phyloP scores from a whole-genome alignment of 2,888 invertebrate species.

The Aplocera efformata region DNA sequence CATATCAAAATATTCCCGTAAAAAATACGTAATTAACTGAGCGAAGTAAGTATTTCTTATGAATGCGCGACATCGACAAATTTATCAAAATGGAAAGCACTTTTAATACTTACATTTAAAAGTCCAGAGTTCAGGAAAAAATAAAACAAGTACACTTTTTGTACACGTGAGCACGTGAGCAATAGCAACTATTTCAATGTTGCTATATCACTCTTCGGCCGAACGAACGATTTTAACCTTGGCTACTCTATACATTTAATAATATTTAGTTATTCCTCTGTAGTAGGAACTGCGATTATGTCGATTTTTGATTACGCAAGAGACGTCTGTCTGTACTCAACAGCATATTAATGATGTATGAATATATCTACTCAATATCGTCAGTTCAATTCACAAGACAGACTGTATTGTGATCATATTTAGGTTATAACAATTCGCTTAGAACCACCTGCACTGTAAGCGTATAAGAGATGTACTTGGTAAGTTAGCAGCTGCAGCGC shows the following conservation, averaged over 20 bases:
- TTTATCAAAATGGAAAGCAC: neutral
- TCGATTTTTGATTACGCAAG: neutral
- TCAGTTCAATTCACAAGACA: neutral
- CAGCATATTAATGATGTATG: constrained; percentile 4
- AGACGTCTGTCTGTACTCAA: constrained; percentile 19
- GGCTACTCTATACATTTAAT: constrained; percentile 27
- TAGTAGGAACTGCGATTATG: neutral
- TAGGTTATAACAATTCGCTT: constrained; percentile 20
- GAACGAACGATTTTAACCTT: constrained; percentile 33
- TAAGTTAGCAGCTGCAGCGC: constrained; percentile 17
- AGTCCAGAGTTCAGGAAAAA: constrained; percentile 1
- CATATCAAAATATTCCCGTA: too few species aligned
- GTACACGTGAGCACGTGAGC: too few species aligned
- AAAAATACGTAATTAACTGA: too few species aligned
- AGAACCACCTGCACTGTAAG: constrained; percentile 1
- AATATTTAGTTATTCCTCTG: neutral
- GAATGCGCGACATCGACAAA: too few species aligned
- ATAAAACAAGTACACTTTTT: constrained; percentile 10
- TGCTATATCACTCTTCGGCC: constrained; percentile 10
- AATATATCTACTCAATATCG: neutral
- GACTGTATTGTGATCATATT: constrained; percentile 1
- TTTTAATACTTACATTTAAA: constrained; percentile 9
- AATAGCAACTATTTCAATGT: constrained; percentile 15
- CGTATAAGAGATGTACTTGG: neutral
- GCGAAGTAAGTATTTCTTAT: too few species aligned